phyloP scores from a whole-genome alignment of 2,797 vertebrate genomes.

The Rhincodon typus region DNA sequence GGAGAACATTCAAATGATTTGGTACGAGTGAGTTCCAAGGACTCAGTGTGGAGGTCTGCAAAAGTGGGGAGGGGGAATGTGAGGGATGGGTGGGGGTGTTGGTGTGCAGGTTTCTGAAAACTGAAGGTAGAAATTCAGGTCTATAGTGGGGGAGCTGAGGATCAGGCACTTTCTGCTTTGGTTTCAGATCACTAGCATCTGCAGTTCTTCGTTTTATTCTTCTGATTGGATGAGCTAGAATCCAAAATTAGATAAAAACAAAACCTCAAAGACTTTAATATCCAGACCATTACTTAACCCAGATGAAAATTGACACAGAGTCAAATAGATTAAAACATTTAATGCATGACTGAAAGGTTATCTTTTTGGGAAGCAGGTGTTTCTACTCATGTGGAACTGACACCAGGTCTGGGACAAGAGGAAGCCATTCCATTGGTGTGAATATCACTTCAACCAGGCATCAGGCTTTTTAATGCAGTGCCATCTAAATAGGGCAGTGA shows the following conservation, averaged over 20 bases:
- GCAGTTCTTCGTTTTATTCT: too few relatives aligned
- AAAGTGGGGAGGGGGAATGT: not conserved
- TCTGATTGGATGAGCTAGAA: not conserved
- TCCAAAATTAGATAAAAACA: not conserved
- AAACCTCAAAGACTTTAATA: not conserved
- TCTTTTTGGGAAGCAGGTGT: not conserved
- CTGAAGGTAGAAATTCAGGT: not conserved
- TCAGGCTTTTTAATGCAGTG: not conserved
- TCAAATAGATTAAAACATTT: not conserved
- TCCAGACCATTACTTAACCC: not conserved
- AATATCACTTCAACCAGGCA: not conserved
- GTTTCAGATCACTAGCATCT: too few relatives aligned
- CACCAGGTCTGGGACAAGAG: not conserved
- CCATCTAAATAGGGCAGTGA: not conserved
- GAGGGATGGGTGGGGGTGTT: too few relatives aligned
- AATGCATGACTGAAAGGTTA: not conserved
- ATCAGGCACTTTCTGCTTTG: not conserved
- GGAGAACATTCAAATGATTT: not conserved
- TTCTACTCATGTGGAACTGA: not conserved
- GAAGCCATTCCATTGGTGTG: not conserved
- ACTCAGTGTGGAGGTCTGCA: not conserved
- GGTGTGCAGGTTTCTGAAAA: not conserved
- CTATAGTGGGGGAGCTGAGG: too few relatives aligned
- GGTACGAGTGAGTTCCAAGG: not conserved
- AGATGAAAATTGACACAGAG: not conserved